Evolutionary conservation across 64 coral and sea anemone species (phyloP), one percentile per base, ranked within the genome.

Genomic region (Montipora capricornis): DNA sequence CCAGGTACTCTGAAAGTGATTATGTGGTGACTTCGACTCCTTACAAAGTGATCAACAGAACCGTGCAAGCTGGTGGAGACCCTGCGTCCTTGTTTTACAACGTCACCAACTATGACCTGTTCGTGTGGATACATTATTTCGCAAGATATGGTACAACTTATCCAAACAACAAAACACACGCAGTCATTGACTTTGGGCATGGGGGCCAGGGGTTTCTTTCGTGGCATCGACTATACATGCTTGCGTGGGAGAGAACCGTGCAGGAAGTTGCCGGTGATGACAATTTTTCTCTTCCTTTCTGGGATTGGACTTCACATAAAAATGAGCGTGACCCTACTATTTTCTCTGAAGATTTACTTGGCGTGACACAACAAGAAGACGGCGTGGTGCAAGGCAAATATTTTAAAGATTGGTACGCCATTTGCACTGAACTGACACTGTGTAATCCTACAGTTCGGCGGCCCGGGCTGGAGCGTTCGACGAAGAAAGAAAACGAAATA

Each of bases 81-180:
- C 91, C 91, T 5, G 15, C 2, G 49, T 2, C 6, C 44, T 67
- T 93, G 24, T 24, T 24, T 24, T 24, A 24, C 24, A 24, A 24
- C 24, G 24, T 24, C 24, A 24, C 24, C 24, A 29, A 69, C 58
- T 97, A 89, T 79, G 95, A 97, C 53, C n/a, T 97, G 2, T 97
- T 82, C 57, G 68, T 75, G 50, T 97, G 95, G 95, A 48, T 91
- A 76, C 95, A 97, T 70, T 97, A 94, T 24, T 93, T 89, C 20
- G 49, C 95, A 15, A 76, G 92, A 47, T 53, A 88, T 16, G 37
- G 84, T n/a, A 91, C 95, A 6, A 77, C 78, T 80, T 47, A 73
- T 51, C 61, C 83, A 4, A 24, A 24, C 24, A 24, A 24, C 24
- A 24, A 24, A 24, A 24, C 24, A 0, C 24, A 24, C 24, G 24